Evolutionary conservation across 2,797 vertebrate species (phyloP).

Genomic region (Potorous gilbertii): DNA sequence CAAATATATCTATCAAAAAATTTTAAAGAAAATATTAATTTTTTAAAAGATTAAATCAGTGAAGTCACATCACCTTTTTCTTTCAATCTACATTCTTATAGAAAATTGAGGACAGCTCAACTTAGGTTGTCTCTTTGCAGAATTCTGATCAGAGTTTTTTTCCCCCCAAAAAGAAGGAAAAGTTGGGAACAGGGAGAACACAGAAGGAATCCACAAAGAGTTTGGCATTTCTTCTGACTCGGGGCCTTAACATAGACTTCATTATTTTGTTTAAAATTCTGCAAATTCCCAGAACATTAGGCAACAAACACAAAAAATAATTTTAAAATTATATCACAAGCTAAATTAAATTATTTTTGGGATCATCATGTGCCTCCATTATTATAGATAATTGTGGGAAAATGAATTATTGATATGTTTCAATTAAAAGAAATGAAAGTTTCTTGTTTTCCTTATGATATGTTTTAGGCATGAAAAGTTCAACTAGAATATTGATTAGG

Average conservation of each 20-base stretch:
- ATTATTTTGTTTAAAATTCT: slow-evolving; percentile 35
- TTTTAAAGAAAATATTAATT: background rate
- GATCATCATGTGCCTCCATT: background rate
- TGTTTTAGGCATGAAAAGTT: background rate
- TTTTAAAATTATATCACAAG: slow-evolving; percentile 34
- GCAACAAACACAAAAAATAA: slow-evolving; percentile 26
- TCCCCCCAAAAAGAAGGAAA: background rate
- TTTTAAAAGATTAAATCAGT: background rate
- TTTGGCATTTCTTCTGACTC: background rate
- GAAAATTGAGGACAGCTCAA: background rate
- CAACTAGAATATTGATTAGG: slow-evolving; percentile 12
- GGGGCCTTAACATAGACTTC: background rate
- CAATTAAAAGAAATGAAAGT: slow-evolving; percentile 31
- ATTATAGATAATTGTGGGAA: slow-evolving; percentile 27
- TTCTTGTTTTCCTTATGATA: background rate
- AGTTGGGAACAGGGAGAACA: background rate
- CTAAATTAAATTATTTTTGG: slow-evolving; percentile 44
- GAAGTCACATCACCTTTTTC: background rate
- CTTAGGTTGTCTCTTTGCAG: background rate
- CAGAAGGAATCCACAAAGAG: background rate
- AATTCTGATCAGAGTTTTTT: background rate
- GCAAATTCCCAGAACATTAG: slow-evolving; percentile 8
- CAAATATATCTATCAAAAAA: background rate
- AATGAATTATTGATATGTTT: background rate
- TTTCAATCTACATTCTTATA: background rate